Conservation (phyloP, 2,113 vertebrate species). For the Onychorhynchus coronatus region DNA sequence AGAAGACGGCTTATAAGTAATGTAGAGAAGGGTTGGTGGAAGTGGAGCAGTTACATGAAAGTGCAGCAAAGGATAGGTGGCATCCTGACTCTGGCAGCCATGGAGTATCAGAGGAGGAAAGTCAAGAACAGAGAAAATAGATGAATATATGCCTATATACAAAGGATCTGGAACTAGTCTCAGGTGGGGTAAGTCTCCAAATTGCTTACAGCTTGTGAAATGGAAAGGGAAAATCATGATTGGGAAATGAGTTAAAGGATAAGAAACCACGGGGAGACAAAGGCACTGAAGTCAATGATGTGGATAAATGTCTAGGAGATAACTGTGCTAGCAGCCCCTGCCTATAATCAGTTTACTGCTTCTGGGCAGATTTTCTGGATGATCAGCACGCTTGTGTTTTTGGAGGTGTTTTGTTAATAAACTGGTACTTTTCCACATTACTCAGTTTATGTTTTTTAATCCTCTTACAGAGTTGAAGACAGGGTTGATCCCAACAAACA, state of each 20-base stretch:
- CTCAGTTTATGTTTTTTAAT: not conserved
- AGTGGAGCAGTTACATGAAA: not conserved
- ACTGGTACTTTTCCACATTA: not conserved
- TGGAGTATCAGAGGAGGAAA: not conserved
- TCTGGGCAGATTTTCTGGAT: not conserved
- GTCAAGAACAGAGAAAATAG: not conserved
- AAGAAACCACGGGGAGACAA: not conserved
- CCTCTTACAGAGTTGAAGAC: conserved; percentile 84
- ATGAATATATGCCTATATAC: not conserved
- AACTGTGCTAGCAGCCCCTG: not conserved
- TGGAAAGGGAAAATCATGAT: not conserved
- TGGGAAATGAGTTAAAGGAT: not conserved
- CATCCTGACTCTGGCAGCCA: not conserved
- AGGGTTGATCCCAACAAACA: conserved; percentile 78
- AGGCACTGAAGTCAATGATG: not conserved
- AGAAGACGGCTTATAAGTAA: not conserved
- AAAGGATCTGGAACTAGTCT: not conserved
- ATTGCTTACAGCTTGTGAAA: not conserved
- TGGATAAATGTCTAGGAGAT: not conserved
- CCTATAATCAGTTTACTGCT: not conserved
- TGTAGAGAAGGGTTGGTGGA: not conserved
- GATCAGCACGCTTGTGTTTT: not conserved
- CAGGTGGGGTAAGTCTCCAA: not conserved
- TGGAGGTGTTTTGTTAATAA: not conserved
- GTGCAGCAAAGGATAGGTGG: not conserved